A percentile compares a stretch with the other conserved stretches of the same genome.
Conservation (phyloP, 30 jellyfish, hydroid and myxozoan genomes). For the Chrysaora quinquecirrha region DNA sequence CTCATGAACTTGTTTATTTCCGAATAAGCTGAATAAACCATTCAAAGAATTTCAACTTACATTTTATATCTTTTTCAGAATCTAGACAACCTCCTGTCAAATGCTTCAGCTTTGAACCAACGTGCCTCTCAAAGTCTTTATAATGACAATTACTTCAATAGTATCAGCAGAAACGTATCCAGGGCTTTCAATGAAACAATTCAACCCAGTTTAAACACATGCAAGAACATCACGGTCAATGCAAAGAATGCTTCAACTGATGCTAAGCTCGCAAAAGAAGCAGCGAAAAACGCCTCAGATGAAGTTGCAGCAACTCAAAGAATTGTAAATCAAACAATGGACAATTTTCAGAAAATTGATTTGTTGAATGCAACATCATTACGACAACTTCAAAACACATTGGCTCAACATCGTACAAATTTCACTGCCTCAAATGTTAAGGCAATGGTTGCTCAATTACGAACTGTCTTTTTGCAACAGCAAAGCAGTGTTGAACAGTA, state of each 20-base stretch:
- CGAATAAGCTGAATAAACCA: too few relatives aligned
- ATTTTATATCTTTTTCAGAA: not conserved
- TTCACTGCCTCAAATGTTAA: constrained; percentile 46
- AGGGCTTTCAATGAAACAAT: not conserved
- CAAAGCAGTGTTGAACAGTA: constrained; percentile 10
- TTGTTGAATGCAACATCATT: constrained; percentile 37
- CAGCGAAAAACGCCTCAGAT: constrained; percentile 16
- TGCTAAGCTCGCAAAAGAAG: constrained; percentile 22
- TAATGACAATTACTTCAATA: constrained; percentile 23
- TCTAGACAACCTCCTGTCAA: not conserved
- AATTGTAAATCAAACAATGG: constrained; percentile 5
- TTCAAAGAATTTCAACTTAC: too few relatives aligned
- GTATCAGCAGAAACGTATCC: constrained; percentile 32
- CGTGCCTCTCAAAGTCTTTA: constrained; percentile 17
- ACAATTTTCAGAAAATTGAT: constrained; percentile 28
- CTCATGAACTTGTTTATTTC: too few relatives aligned
- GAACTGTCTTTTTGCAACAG: constrained; percentile 25
- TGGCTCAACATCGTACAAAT: constrained; percentile 12
- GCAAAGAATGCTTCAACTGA: constrained; percentile 4
- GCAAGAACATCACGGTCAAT: constrained; percentile 35
- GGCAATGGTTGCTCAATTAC: constrained; percentile 36
- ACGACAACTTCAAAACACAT: constrained; percentile 19
- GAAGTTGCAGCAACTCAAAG: constrained; percentile 43
- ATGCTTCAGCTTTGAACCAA: not conserved
- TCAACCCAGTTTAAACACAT: constrained; percentile 31